Conservation (phyloP, 2,797 vertebrate genomes). For the Sebastes hopkinsi region DNA sequence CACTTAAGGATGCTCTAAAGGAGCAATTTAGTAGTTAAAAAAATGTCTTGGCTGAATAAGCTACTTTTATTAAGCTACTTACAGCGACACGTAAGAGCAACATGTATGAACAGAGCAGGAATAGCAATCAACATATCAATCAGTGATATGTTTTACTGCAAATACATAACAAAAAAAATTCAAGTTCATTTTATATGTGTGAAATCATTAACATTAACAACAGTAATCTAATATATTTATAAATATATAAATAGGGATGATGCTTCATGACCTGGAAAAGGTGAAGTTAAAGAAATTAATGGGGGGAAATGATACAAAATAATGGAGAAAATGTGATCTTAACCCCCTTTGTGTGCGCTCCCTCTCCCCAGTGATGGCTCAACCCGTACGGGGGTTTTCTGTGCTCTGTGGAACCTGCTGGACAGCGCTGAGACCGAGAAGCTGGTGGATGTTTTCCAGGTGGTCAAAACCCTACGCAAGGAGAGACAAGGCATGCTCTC, state of each 20-base stretch:
- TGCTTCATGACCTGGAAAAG: neutral
- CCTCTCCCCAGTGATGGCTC: constrained; percentile 87
- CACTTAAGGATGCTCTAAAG: neutral
- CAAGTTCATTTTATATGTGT: neutral
- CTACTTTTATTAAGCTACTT: neutral
- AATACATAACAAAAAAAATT: neutral
- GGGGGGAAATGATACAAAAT: neutral
- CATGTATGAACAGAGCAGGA: neutral
- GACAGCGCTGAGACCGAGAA: constrained; percentile 91
- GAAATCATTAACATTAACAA: neutral
- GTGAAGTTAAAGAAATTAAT: neutral
- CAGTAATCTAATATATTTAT: neutral
- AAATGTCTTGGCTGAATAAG: neutral
- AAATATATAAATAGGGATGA: neutral
- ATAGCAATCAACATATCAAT: neutral
- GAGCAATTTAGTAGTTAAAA: neutral
- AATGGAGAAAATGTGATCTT: neutral
- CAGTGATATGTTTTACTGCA: neutral
- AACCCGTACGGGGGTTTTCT: constrained; percentile 88
- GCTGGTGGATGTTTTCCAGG: constrained; percentile 93
- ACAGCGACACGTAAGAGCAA: neutral
- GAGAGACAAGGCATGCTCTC: constrained; percentile 85
- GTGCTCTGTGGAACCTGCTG: constrained; percentile 91
- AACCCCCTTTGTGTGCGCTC: neutral
- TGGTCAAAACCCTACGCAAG: constrained; percentile 89